A percentile compares a stretch with the other conserved stretches of the same genome.
These are phyloP conservation scores for Allacma fusca DNA, from an alignment of 2,888 invertebrate genomes.

Conservation along the genomic window DNA sequence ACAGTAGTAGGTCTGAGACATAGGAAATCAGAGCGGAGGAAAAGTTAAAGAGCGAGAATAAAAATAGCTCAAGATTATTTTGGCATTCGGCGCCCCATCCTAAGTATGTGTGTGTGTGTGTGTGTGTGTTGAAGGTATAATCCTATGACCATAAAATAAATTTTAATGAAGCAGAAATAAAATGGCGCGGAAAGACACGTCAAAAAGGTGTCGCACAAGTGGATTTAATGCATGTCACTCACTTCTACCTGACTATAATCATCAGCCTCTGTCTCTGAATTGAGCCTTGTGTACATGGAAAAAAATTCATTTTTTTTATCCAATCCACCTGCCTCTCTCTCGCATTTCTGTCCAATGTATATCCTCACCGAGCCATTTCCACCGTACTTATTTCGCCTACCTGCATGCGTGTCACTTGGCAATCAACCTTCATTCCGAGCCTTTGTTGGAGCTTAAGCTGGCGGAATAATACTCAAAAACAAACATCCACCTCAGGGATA, in stretches of 20 bases:
- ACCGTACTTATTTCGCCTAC: background rate
- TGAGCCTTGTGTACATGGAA: background rate
- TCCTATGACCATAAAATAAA: slow-evolving; percentile 28
- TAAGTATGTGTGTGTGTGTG: background rate
- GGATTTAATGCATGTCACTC: slow-evolving; percentile 40
- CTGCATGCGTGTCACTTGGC: slow-evolving; percentile 39
- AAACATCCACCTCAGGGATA: background rate
- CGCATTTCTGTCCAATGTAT: background rate
- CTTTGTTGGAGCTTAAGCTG: slow-evolving; percentile 12
- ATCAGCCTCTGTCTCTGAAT: slow-evolving; percentile 13
- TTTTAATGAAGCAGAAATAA: slow-evolving; percentile 26
- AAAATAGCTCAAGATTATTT: slow-evolving; percentile 24
- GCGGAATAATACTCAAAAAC: slow-evolving; percentile 9
- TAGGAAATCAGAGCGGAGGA: background rate
- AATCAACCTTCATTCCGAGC: slow-evolving; percentile 30
- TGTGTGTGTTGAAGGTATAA: background rate
- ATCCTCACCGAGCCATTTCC: background rate
- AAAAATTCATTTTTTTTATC: slow-evolving; percentile 4
- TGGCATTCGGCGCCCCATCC: background rate
- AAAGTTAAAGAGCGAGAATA: background rate
- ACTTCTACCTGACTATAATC: slow-evolving; percentile 19
- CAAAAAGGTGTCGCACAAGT: slow-evolving; percentile 41
- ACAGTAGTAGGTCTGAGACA: background rate
- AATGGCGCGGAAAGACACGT: slow-evolving; percentile 32
- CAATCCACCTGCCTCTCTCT: slow-evolving; percentile 19